A percentile compares a stretch with the other conserved stretches of the same genome.
phyloP scores from a whole-genome alignment of 2,888 invertebrate genomes.

The Erebia aethiops region DNA sequence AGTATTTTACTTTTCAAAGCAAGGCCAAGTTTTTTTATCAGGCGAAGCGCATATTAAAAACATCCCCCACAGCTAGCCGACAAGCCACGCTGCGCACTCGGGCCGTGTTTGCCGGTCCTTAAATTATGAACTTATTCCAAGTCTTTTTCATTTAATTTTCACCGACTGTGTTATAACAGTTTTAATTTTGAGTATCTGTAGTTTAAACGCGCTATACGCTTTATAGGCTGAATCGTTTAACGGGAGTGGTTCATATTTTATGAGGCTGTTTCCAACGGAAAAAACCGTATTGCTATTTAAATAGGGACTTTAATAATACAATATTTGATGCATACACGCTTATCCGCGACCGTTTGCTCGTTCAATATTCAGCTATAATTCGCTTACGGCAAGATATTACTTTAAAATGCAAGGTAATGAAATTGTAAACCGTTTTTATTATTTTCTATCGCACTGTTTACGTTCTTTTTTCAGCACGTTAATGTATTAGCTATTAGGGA shows the following conservation, averaged over 20 bases:
- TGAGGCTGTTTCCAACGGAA: constrained; percentile 54
- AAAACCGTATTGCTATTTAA: constrained; percentile 60
- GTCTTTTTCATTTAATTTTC: constrained; percentile 43
- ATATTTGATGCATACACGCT: constrained; percentile 59
- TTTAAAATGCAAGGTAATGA: constrained; percentile 55
- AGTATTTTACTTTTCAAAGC: constrained; percentile 37
- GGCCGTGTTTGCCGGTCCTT: constrained; percentile 44
- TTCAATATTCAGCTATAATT: constrained; percentile 67
- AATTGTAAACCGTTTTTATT: constrained; percentile 45
- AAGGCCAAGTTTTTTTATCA: constrained; percentile 40
- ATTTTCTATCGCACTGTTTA: constrained; percentile 30
- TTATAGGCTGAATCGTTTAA: constrained; percentile 50
- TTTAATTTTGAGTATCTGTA: constrained; percentile 50
- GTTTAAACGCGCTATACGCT: constrained; percentile 47
- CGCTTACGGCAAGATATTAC: constrained; percentile 56
- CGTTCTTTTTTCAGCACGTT: constrained; percentile 11
- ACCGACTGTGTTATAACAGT: constrained; percentile 44
- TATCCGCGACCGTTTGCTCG: constrained; percentile 55
- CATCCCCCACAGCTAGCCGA: constrained; percentile 37
- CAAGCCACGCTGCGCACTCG: constrained; percentile 39
- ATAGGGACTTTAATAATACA: constrained; percentile 61
- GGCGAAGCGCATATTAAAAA: constrained; percentile 41
- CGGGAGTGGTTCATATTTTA: constrained; percentile 55
- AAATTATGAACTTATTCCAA: constrained; percentile 43
- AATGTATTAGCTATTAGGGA: background rate